Percentiles rank a stretch among this genome's conserved stretches.
These are phyloP conservation scores for Daktulosphaira vitifoliae DNA, from an alignment of 1,140 invertebrate genomes.

Conservation along the genomic window DNA sequence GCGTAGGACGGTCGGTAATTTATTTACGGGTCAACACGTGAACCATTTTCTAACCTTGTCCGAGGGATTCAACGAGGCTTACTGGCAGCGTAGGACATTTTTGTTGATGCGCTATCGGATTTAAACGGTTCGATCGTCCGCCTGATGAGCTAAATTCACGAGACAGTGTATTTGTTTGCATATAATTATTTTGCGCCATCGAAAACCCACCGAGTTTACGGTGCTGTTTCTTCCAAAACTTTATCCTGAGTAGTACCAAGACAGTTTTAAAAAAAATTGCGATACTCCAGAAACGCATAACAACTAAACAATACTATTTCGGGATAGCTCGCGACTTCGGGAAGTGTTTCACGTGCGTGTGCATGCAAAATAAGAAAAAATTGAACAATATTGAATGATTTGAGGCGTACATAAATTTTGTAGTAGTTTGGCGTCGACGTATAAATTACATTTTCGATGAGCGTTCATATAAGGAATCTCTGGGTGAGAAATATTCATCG, in stretches of 20 bases:
- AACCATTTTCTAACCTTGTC: conserved; percentile 4
- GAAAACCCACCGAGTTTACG: too few relatives aligned
- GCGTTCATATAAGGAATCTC: background rate
- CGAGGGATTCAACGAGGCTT: background rate
- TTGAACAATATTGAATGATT: background rate
- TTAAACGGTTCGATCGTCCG: background rate
- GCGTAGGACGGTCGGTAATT: background rate
- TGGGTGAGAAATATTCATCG: conserved; percentile 10
- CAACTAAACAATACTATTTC: too few relatives aligned
- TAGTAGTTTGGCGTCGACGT: background rate
- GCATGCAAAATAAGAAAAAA: too few relatives aligned
- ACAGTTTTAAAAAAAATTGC: too few relatives aligned
- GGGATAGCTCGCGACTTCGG: too few relatives aligned
- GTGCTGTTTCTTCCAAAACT: too few relatives aligned
- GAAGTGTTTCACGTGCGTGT: too few relatives aligned
- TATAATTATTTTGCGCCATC: too few relatives aligned
- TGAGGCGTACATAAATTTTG: background rate
- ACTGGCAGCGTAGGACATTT: background rate
- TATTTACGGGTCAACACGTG: background rate
- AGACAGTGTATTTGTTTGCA: too few relatives aligned
- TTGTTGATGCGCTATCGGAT: background rate
- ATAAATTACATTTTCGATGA: conserved; percentile 3
- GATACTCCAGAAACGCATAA: too few relatives aligned
- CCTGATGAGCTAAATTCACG: too few relatives aligned
- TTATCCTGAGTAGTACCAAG: too few relatives aligned